Evolutionary conservation across 2,888 invertebrate species (phyloP), one percentile per base, ranked within the genome.

Genomic region (Pasiphila rectangulata): DNA sequence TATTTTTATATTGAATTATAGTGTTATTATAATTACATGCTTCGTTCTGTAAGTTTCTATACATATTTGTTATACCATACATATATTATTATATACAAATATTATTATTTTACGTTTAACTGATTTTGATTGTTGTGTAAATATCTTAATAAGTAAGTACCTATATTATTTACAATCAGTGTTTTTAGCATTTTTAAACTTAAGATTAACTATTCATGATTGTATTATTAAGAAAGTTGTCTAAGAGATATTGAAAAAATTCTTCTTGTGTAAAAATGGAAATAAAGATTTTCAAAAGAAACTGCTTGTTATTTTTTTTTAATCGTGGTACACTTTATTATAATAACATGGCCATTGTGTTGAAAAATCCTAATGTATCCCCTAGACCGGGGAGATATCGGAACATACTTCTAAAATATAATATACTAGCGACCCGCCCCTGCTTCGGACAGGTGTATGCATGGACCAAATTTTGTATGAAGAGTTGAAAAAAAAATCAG

Each of bases 101-200:
- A 16, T 32, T 71, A 64, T 70, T 72, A 78, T 74, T 80, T 78
- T 80, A 81, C 57, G 70, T 81, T 80, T 72, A 59, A 63, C 63
- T 76, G 71, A 62, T 69, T 75, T 75, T 72, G 64, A 69, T 79
- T 81, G 83, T 86, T 86, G 74, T 85, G 86, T 86, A 86, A 81
- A 86, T 86, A 86, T 67, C 75, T 77, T 66, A 64, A 67, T 74
- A n/a, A n/a, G n/a, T n/a, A n/a, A n/a, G n/a, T n/a, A n/a, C n/a
- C n/a, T n/a, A 72, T 72, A 75, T 76, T 77, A 70, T 78, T 82
- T 80, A 74, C 67, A 62, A 69, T 72, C 70, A 72, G 72, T 70
- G 69, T 77, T 79, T 75, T 74, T 68, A 79, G 72, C 70, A 65
- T 69, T 67, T 69, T 51, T 65, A 57, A 54, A 49, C 56, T 53